Base-by-base conservation (phyloP, 2,797 vertebrate genomes). In the Sternotherus odoratus region DNA sequence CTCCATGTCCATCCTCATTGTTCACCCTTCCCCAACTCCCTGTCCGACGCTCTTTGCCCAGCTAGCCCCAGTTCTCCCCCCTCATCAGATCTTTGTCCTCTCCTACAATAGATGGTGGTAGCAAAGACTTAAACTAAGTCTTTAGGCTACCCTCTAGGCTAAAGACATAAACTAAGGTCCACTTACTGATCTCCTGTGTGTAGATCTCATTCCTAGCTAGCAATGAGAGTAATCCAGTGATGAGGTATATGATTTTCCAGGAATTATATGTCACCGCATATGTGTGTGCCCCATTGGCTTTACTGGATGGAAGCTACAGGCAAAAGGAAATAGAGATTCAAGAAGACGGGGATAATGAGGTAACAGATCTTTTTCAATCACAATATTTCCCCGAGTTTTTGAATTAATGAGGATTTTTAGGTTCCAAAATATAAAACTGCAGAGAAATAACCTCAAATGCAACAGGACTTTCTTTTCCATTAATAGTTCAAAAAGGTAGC, bases 401-500 rank as follows among this genome's bases (percentile, higher is more conserved):
- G 88, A 49, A 84, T 95, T 95, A 95, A 94, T 89, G 87, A 75
- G 57, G 6, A n/a, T 75, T 85, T 82, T 88, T 87, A 85, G 80
- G 89, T 79, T 91, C 51, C 51, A 94, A 1, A 53, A 24, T 15
- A 8, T 12, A 75, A 94, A 87, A 93, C 28, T 39, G 56, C 30
- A 88, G 88, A 82, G 77, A 87, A 94, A 86, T 26, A 50, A 24
- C 75, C 96, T 60, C 85, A 82, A 96, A 19, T 86, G 66, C 46
- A 53, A n/a, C 94, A 90, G 79, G 5, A 46, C 74, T 30, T 85
- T 77, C 30, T 92, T 28, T 80, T 86, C 85, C 74, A 10, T 46
- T 91, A 93, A 82, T 60, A 75, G 56, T 81, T 95, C 85, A 43
- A 82, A 91, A 94, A 97, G 84, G 93, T 87, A 88, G n/a, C 17